Percentiles rank a stretch among this genome's conserved stretches.
Evolutionary conservation across 30 jellyfish, hydroid and myxozoan species (phyloP).

Genomic region (Aurelia sp.): DNA sequence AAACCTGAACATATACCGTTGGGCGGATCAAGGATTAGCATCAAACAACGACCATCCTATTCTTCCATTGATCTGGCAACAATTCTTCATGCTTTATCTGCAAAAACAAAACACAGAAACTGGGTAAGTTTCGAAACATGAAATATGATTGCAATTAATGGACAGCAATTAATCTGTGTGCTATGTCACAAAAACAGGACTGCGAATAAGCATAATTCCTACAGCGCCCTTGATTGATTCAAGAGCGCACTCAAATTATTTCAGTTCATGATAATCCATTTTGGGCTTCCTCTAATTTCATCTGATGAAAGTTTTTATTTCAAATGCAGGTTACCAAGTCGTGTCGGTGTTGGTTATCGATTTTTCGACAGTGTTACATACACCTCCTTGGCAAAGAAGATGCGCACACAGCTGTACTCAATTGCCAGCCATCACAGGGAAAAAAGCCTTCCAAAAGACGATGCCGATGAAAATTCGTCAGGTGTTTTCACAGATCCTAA

Average conservation of each 20-base stretch:
- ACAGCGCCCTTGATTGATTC: too few species aligned
- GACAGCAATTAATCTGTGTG: too few species aligned
- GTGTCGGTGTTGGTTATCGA: slow-evolving; percentile 87
- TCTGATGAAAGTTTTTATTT: too few species aligned
- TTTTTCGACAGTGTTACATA: slow-evolving; percentile 57
- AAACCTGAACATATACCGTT: slow-evolving; percentile 78
- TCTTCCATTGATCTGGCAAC: slow-evolving; percentile 92
- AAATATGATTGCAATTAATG: too few species aligned
- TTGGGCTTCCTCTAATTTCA: too few species aligned
- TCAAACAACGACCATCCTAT: slow-evolving; percentile 87
- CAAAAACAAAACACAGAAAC: slow-evolving; percentile 74
- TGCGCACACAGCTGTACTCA: slow-evolving; percentile 65
- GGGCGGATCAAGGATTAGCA: slow-evolving; percentile 93
- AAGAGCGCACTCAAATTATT: too few species aligned
- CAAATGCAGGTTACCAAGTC: slow-evolving; percentile 63
- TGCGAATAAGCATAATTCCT: too few species aligned
- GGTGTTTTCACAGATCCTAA: slow-evolving; percentile 26
- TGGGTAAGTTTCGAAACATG: slow-evolving; percentile 52
- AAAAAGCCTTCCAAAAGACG: slow-evolving; percentile 48
- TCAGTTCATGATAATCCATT: too few species aligned
- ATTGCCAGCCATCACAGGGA: slow-evolving; percentile 77
- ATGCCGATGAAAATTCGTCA: slow-evolving; percentile 18
- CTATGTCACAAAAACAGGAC: too few species aligned
- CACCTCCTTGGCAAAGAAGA: slow-evolving; percentile 63
- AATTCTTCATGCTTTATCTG: slow-evolving; percentile 74